Evolutionary conservation across 2,113 vertebrate genomes (phyloP).

Genomic region (Mus spicilegus): DNA sequence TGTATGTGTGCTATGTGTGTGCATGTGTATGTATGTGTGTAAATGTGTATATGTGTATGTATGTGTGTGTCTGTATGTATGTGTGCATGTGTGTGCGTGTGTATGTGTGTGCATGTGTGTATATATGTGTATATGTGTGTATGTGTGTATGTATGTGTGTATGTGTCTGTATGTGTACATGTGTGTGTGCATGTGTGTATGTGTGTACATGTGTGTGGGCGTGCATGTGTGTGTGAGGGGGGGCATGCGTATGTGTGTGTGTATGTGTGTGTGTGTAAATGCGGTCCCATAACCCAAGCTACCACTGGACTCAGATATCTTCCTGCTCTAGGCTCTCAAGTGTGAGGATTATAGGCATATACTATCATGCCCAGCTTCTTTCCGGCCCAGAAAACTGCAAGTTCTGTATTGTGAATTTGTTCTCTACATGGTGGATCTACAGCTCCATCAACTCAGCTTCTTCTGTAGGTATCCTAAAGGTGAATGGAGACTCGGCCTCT

Average conservation of each 20-base stretch:
- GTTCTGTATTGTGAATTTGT: background rate
- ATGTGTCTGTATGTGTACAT: background rate
- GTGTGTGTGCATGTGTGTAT: background rate
- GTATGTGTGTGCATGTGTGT: background rate
- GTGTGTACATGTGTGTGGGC: background rate
- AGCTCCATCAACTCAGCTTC: background rate
- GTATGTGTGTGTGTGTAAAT: background rate
- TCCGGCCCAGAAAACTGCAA: background rate
- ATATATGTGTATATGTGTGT: background rate
- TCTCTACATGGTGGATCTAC: background rate
- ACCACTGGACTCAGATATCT: background rate
- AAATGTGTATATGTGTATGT: background rate
- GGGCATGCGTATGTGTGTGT: background rate
- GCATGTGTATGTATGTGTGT: background rate
- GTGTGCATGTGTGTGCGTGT: background rate
- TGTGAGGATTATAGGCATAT: background rate
- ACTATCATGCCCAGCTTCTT: background rate
- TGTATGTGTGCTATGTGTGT: background rate
- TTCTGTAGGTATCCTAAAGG: background rate
- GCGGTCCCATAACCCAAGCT: background rate
- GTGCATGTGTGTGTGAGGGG: background rate
- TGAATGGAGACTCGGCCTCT: background rate
- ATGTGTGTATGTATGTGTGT: background rate
- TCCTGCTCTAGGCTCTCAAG: background rate
- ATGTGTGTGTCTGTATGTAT: background rate